These are phyloP conservation scores for Azorinus chamasolen DNA, from an alignment of 2,888 invertebrate genomes.

Conservation along the genomic window DNA sequence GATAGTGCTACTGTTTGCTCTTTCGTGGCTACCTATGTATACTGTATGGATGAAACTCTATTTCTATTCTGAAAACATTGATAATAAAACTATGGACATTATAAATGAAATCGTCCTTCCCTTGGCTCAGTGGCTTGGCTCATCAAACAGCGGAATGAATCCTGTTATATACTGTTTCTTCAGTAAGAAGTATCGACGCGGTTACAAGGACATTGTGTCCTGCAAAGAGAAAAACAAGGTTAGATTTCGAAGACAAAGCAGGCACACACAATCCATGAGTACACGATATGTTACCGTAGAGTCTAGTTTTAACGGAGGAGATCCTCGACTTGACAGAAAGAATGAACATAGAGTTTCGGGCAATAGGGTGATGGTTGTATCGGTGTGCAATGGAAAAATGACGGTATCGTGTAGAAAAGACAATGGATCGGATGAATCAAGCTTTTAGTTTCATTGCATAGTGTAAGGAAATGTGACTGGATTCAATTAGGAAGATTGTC, in stretches of 20 bases:
- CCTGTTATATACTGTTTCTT: slow-evolving; percentile 97
- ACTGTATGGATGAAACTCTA: slow-evolving; percentile 89
- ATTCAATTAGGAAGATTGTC: too few relatives aligned
- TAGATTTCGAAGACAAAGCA: slow-evolving; percentile 32
- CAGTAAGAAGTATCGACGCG: slow-evolving; percentile 96
- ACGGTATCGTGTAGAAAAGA: slow-evolving; percentile 67
- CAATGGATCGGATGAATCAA: slow-evolving; percentile 53
- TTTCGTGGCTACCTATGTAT: slow-evolving; percentile 97
- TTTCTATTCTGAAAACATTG: slow-evolving; percentile 85
- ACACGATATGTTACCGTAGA: slow-evolving; percentile 53
- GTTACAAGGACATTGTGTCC: slow-evolving; percentile 88
- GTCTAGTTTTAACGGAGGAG: slow-evolving; percentile 30
- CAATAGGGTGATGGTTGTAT: slow-evolving; percentile 64
- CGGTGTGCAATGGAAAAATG: slow-evolving; percentile 66
- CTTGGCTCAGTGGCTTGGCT: slow-evolving; percentile 97
- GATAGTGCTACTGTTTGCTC: slow-evolving; percentile 95
- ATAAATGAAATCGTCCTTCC: slow-evolving; percentile 93
- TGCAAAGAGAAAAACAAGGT: slow-evolving; percentile 32
- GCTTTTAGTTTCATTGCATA: too few relatives aligned
- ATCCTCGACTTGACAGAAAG: slow-evolving; percentile 5
- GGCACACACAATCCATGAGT: slow-evolving; percentile 41
- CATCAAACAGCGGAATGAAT: slow-evolving; percentile 98
- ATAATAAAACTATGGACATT: slow-evolving; percentile 80
- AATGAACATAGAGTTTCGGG: neutral
- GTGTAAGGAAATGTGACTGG: too few relatives aligned